phyloP scores from a whole-genome alignment of 1,140 invertebrate species.

The Diabrotica undecimpunctata region DNA sequence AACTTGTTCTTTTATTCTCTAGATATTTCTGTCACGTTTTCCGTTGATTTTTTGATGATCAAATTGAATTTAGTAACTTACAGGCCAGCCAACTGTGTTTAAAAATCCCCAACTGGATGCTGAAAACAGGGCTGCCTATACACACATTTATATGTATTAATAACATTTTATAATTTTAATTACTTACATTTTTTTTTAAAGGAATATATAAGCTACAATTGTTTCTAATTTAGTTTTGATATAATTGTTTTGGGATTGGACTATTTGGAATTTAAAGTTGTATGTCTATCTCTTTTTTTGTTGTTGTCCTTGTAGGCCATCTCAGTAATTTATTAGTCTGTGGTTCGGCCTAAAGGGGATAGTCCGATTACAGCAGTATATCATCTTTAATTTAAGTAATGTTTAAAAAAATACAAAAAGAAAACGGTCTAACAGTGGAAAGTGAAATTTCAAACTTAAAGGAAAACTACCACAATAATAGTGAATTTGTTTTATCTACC shows the following conservation, averaged over 20 bases:
- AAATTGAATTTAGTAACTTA: background rate
- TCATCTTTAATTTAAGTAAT: constrained; percentile 28
- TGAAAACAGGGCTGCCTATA: no score
- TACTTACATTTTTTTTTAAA: no score
- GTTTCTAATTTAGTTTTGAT: no score
- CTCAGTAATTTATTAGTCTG: background rate
- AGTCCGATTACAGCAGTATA: constrained; percentile 13
- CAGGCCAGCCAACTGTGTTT: background rate
- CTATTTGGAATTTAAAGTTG: no score
- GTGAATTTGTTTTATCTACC: constrained; percentile 20
- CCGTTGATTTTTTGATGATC: background rate
- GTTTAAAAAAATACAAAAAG: constrained; percentile 33
- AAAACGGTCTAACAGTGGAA: constrained; percentile 18
- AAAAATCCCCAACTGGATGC: no score
- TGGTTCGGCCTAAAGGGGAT: constrained; percentile 16
- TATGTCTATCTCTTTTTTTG: no score
- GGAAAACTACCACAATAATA: constrained; percentile 17
- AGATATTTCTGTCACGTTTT: background rate
- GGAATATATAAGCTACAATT: no score
- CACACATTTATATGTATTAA: no score
- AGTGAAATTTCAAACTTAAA: constrained; percentile 13
- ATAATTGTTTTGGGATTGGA: no score
- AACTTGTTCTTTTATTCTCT: background rate
- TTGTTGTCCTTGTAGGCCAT: no score
- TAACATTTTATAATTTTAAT: no score